phyloP scores from a whole-genome alignment of 1,140 invertebrate genomes.

The Araneus ventricosus region DNA sequence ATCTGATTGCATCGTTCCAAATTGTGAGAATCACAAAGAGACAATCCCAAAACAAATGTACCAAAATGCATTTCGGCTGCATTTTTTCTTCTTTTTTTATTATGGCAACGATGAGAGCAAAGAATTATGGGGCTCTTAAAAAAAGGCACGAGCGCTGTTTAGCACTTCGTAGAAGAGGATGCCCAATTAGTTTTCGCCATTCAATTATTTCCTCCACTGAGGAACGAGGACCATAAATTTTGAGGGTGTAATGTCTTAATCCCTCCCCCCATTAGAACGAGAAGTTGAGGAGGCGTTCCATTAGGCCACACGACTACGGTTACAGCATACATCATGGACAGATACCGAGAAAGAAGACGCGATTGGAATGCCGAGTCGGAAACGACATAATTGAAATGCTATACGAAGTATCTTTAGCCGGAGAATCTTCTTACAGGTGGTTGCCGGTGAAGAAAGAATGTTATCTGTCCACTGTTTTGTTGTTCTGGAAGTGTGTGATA shows the following conservation, averaged over 20 bases:
- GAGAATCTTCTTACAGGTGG: too few relatives aligned
- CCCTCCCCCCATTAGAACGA: background rate
- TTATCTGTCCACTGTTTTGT: too few relatives aligned
- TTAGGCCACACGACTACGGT: background rate
- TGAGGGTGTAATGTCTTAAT: constrained; percentile 26
- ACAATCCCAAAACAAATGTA: background rate
- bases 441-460: too few relatives aligned
- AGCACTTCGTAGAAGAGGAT: background rate
- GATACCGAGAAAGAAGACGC: too few relatives aligned
- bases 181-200: constrained; percentile 15
- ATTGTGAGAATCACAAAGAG: background rate
- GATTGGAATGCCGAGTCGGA: too few relatives aligned
- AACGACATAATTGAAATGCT: too few relatives aligned
- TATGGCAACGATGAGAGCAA: background rate
- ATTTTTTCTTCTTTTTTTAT: background rate
- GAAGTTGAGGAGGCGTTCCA: constrained; percentile 8
- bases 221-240: background rate
- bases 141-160: background rate
- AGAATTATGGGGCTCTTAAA: constrained; percentile 9
- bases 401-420: too few relatives aligned
- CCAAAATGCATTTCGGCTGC: background rate
- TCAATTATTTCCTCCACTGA: background rate
- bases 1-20: background rate
- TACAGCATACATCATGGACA: background rate
- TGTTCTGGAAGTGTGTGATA: too few relatives aligned